Percentiles rank a stretch among this genome's conserved stretches.
phyloP scores from a whole-genome alignment of 2,888 invertebrate genomes.

The Elmis aenea region DNA sequence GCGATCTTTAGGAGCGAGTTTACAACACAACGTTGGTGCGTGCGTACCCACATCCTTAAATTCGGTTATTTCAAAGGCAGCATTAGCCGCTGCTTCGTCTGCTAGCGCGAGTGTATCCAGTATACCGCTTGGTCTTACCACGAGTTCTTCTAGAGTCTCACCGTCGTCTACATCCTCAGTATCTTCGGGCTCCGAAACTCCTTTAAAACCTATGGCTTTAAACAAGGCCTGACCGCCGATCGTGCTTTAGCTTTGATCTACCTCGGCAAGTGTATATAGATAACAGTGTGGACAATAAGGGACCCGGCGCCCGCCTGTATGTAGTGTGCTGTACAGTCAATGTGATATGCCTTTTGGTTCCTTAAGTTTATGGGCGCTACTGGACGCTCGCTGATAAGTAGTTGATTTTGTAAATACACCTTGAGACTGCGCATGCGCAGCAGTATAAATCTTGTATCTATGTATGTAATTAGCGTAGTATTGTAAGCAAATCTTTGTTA shows the following conservation, averaged over 20 bases:
- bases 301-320: conserved; percentile 31
- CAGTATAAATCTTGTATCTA: conserved; percentile 47
- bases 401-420: conserved; percentile 29
- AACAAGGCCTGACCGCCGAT: conserved; percentile 46
- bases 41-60: conserved; percentile 30
- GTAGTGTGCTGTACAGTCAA: conserved; percentile 43
- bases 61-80: conserved; percentile 42
- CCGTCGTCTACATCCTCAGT: conserved; percentile 59
- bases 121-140: conserved; percentile 50
- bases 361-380: conserved; percentile 35
- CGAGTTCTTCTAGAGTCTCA: conserved; percentile 52
- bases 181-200: conserved; percentile 53
- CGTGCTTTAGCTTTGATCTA: conserved; percentile 40
- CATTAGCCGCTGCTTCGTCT: conserved; percentile 37
- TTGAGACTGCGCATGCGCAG: conserved; percentile 31
- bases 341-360: conserved; percentile 46
- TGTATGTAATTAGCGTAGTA: conserved; percentile 45
- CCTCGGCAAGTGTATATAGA: conserved; percentile 38
- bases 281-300: conserved; percentile 39
- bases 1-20: conserved; percentile 57
- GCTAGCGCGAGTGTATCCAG: conserved; percentile 30
- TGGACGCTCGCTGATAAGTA: conserved; percentile 22
- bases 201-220: conserved; percentile 47
- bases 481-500: conserved; percentile 45
- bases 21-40: conserved; percentile 39